Percentiles rank a stretch among this genome's conserved stretches.
These are phyloP conservation scores for Anticlea derivata DNA, from an alignment of 2,888 invertebrate species.

Conservation along the genomic window DNA sequence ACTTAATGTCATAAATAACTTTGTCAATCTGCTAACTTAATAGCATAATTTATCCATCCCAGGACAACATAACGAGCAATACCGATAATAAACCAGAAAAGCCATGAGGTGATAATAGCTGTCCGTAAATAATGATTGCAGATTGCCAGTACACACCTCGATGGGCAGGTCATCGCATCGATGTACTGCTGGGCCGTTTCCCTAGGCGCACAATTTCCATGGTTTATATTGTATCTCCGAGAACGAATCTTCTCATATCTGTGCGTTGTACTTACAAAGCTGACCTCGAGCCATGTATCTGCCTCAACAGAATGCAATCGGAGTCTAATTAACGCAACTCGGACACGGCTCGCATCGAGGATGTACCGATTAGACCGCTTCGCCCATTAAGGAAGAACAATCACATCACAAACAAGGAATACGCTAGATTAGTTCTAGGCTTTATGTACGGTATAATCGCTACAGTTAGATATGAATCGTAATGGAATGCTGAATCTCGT, in stretches of 20 bases:
- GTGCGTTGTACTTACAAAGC: conserved; percentile 38
- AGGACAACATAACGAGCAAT: conserved; percentile 82
- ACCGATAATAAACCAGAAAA: conserved; percentile 83
- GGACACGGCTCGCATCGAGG: conserved; percentile 65
- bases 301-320: conserved; percentile 65
- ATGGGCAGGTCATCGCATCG: conserved; percentile 53
- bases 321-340: conserved; percentile 75
- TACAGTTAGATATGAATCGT: conserved; percentile 37
- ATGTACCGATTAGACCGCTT: conserved; percentile 74
- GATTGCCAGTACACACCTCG: conserved; percentile 76
- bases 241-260: conserved; percentile 30
- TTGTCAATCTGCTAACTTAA: conserved; percentile 84
- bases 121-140: conserved; percentile 82
- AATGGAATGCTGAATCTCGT: conserved; percentile 30
- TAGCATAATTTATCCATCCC: conserved; percentile 82
- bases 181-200: conserved; percentile 37
- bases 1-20: conserved; percentile 82
- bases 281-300: conserved; percentile 65
- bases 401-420: conserved; percentile 75
- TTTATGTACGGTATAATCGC: conserved; percentile 34
- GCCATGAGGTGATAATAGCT: conserved; percentile 83
- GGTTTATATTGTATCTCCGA: conserved; percentile 25
- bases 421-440: conserved; percentile 61
- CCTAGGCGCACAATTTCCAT: conserved; percentile 1
- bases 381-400: conserved; percentile 80